These are phyloP conservation scores for Galerucella calmariensis DNA, from an alignment of 2,888 invertebrate species.

Conservation along the genomic window DNA sequence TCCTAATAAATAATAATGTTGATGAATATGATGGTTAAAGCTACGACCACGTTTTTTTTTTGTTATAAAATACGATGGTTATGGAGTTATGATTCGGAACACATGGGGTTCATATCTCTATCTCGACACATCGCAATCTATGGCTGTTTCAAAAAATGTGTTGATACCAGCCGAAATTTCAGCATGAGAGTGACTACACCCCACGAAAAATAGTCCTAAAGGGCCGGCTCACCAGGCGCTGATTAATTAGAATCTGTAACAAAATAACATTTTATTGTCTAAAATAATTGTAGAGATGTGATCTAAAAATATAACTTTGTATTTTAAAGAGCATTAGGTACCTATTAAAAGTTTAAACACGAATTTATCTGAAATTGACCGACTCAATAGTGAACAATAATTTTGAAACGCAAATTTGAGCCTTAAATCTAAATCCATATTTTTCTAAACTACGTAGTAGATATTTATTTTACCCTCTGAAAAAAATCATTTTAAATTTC, in stretches of 20 bases:
- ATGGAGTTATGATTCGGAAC: slow-evolving; percentile 43
- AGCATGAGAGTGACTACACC: slow-evolving; percentile 73
- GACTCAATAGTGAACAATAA: no score
- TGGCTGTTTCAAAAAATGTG: slow-evolving; percentile 93
- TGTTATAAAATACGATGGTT: slow-evolving; percentile 24
- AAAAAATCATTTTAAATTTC: no score
- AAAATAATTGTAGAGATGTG: no score
- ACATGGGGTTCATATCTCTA: slow-evolving; percentile 76
- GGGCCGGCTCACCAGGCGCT: slow-evolving; percentile 25
- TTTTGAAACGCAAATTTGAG: no score
- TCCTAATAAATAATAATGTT: slow-evolving; percentile 19
- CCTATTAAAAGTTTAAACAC: no score
- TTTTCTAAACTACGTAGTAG: no score
- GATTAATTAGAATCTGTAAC: slow-evolving; percentile 40
- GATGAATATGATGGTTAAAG: slow-evolving; percentile 34
- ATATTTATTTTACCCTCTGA: no score
- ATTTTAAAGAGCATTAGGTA: no score
- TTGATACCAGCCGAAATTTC: slow-evolving; percentile 92
- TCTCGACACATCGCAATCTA: slow-evolving; percentile 82
- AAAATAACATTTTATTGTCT: slow-evolving; percentile 1
- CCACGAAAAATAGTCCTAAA: slow-evolving; percentile 36
- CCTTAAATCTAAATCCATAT: no score
- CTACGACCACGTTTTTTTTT: slow-evolving; percentile 22
- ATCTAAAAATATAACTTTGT: no score
- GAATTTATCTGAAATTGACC: no score